Percentiles rank a stretch among this genome's conserved stretches.
Conservation (phyloP, 2,113 vertebrate genomes). For the Hippoglossus stenolepis region DNA sequence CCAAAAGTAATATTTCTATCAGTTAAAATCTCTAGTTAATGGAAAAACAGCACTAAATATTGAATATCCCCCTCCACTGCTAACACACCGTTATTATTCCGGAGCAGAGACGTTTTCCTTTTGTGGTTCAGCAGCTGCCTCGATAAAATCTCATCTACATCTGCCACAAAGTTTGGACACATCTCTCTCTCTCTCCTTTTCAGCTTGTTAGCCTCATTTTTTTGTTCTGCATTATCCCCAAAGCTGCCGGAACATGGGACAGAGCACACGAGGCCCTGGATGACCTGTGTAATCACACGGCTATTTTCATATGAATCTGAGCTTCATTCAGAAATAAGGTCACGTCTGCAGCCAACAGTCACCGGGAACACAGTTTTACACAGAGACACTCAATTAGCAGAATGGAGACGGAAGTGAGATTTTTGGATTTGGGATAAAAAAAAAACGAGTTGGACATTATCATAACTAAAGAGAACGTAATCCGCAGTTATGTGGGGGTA, state of each 20-base stretch:
- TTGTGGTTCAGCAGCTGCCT: neutral
- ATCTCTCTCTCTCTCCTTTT: slow-evolving; percentile 17
- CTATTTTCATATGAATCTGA: slow-evolving; percentile 42
- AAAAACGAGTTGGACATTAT: neutral
- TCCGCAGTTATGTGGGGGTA: neutral
- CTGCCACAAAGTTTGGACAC: slow-evolving; percentile 51
- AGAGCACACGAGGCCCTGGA: slow-evolving; percentile 45
- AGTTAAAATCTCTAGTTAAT: neutral
- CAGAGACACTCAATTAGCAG: slow-evolving; percentile 22
- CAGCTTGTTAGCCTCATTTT: slow-evolving; percentile 8
- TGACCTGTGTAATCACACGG: slow-evolving; percentile 9
- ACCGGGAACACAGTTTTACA: slow-evolving; percentile 10
- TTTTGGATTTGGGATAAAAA: slow-evolving; percentile 25
- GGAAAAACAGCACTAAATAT: neutral
- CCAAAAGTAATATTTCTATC: neutral
- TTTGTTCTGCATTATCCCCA: slow-evolving; percentile 25
- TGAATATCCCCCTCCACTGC: neutral
- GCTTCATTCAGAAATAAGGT: neutral
- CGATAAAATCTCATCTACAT: slow-evolving; percentile 57
- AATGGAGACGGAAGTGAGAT: slow-evolving; percentile 18
- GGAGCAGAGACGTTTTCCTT: slow-evolving; percentile 16
- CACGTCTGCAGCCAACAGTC: neutral
- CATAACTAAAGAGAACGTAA: neutral
- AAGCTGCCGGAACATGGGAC: slow-evolving; percentile 34
- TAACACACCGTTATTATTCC: slow-evolving; percentile 21